Evolutionary conservation across 2,113 vertebrate species (phyloP), one percentile per base, ranked within the genome.

Genomic region (Oryzias curvinotus): DNA sequence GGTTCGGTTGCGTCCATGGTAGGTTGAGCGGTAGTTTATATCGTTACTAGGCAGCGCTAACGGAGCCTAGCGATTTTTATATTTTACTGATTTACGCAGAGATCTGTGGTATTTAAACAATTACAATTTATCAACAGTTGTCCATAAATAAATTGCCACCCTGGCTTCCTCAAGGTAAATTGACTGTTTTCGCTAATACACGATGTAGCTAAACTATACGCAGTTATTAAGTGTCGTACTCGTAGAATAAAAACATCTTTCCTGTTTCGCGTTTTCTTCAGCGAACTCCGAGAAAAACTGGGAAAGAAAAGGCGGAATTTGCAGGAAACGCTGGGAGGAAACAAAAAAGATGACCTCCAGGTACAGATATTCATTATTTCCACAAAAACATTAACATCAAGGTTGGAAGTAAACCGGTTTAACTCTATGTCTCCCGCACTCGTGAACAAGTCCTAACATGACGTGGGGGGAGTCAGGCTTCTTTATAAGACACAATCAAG

Each of bases 1-100:
- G 1, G 17, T 48, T 30, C 12, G 14, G 15, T 1, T 63, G 26
- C 6, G 14, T 13, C 41, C 58, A 81, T 43, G 86, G 16, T 87
- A 59, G 84, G 77, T 78, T 1, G 80, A 84, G 52, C n/a, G 5
- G 73, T 81, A 78, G 84, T 84, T 85, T 82, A 81, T 71, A 28
- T 60, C 56, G 92, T 93, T 91, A 87, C 92, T 75, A 90, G 78
- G 92, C 90, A 91, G 84, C 89, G 65, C 14, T 59, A 68, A 41
- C 61, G 61, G 51, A 36, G 26, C 28, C 36, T 1, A n/a, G 12
- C 10, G 8, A 36, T 12, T 36, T 36, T 36, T 12, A 36, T 8
- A 3, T 36, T 36, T 36, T 36, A 36, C 36, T 3, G 36, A 13
- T 36, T 8, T 36, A 36, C 36, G 36, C 36, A 36, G 36, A 36